Evolutionary conservation across 2,888 invertebrate species (phyloP).

Genomic region (Amphipoea oculea): DNA sequence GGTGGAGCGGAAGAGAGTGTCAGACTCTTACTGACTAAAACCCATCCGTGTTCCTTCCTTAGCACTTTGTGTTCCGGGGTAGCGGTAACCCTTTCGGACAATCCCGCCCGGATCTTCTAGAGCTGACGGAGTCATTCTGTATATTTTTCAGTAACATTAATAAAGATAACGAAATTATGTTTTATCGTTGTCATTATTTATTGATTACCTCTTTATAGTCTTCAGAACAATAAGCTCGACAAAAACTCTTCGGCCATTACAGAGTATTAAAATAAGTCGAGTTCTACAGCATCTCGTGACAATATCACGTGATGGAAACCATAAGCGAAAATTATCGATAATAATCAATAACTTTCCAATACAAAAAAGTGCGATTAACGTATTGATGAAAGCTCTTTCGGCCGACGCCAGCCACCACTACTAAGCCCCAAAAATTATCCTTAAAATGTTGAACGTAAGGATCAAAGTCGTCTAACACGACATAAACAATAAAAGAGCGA

Average conservation of each 20-base stretch:
- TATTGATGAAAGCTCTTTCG: constrained; percentile 53
- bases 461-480: constrained; percentile 19
- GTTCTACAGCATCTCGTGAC: constrained; percentile 11
- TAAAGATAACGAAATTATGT: constrained; percentile 2
- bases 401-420: constrained; percentile 11
- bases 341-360: constrained; percentile 62
- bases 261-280: constrained; percentile 2
- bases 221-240: constrained; percentile 26
- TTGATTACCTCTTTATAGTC: constrained; percentile 11
- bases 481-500: constrained; percentile 43
- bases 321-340: constrained; percentile 60
- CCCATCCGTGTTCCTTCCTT: no score
- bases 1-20: no score
- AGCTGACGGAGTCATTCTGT: neutral
- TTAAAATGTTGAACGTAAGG: constrained; percentile 15
- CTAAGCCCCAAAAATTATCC: neutral
- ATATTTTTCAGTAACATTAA: constrained; percentile 15
- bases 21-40: no score
- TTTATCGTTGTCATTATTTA: constrained; percentile 14
- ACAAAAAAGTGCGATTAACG: constrained; percentile 53
- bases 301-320: constrained; percentile 51
- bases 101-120: neutral
- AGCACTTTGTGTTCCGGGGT: no score
- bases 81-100: no score
- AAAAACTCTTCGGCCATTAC: constrained; percentile 14